Evolutionary conservation across 1,140 invertebrate genomes (phyloP), one percentile per base, ranked within the genome.

Genomic region (Phthorimaea operculella): DNA sequence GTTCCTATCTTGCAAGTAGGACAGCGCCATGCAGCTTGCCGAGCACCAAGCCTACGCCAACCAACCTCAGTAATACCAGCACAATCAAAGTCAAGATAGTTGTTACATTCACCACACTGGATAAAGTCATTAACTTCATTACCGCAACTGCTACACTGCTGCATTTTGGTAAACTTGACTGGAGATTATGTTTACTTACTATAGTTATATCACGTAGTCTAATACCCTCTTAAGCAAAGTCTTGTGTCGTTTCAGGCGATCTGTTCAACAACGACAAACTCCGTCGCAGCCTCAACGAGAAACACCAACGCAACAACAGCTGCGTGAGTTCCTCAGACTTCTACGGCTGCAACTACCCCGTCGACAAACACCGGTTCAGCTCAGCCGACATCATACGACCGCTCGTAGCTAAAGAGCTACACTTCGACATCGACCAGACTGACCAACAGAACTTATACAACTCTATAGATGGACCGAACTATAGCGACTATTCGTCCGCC

Each of bases 321-420:
- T 87, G 85, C 52, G 85, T 87, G 4, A 87, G 83, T 55, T 87
- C 85, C 1, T 87, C 85, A 0, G 85, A 87, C 60, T 87, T 87
- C 66, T 87, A 87, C 60, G 85, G 85, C 1, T 87, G 85, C 63
- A 87, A 87, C 64, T 87, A 87, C 57, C 85, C 85, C 10, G 84
- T 87, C 0, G 85, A 87, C 17, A 87, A 86, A 51, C 85, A 86
- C 58, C 68, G 86, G 45, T 86, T 86, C 49, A 86, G 79, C 57
- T 87, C 80, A 33, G 85, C 82, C 4, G 85, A 85, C 49, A 60
- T 84, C 14, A 73, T 76, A 0, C 72, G 79, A 17, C 82, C 81
- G 14, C 74, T 87, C 0, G 84, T 85, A 0, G 84, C 83, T 11
- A 78, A 71, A 51, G 85, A 87, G 62, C 68, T 86, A 1, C 80